These are phyloP conservation scores for Callionymus lyra DNA, from an alignment of 2,113 vertebrate genomes.

Conservation along the genomic window DNA sequence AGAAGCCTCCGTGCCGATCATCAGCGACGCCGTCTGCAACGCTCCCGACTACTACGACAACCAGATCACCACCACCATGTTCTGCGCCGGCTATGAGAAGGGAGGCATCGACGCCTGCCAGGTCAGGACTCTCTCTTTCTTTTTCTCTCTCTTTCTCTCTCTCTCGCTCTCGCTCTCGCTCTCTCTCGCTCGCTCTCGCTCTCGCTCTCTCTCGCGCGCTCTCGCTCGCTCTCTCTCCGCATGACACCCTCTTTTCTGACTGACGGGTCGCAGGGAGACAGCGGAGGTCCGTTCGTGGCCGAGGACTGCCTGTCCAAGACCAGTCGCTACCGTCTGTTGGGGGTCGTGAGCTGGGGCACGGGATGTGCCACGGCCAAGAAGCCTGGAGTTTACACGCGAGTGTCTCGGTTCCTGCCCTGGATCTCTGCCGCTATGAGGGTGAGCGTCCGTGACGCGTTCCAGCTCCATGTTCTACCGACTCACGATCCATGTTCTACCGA, in stretches of 20 bases:
- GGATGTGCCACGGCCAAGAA: conserved; percentile 84
- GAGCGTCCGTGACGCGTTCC: too few relatives aligned
- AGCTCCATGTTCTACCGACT: too few relatives aligned
- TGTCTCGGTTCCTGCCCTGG: conserved; percentile 81
- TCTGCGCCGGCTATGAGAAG: conserved; percentile 83
- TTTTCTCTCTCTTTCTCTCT: too few relatives aligned
- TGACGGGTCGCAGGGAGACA: conserved; percentile 92
- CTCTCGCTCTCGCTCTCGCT: too few relatives aligned
- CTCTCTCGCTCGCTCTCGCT: too few relatives aligned
- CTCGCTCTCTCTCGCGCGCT: too few relatives aligned
- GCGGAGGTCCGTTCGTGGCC: conserved; percentile 81
- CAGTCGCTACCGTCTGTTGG: conserved; percentile 75
- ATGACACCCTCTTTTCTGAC: too few relatives aligned
- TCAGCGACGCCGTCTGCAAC: conserved; percentile 77
- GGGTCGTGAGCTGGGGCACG: conserved; percentile 87
- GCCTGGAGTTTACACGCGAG: conserved; percentile 82
- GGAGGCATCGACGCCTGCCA: conserved; percentile 83
- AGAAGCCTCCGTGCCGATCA: conserved; percentile 79
- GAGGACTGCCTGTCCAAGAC: conserved; percentile 76
- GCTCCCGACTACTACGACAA: conserved; percentile 80
- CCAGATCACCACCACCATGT: conserved; percentile 86
- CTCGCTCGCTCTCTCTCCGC: too few relatives aligned
- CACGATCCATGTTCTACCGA: too few relatives aligned
- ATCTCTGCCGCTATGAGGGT: conserved; percentile 84
- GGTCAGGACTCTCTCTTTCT: conserved; percentile 58